Evolutionary conservation across 2,797 vertebrate genomes (phyloP), one percentile per base, ranked within the genome.

Genomic region (Pipistrellus kuhlii): DNA sequence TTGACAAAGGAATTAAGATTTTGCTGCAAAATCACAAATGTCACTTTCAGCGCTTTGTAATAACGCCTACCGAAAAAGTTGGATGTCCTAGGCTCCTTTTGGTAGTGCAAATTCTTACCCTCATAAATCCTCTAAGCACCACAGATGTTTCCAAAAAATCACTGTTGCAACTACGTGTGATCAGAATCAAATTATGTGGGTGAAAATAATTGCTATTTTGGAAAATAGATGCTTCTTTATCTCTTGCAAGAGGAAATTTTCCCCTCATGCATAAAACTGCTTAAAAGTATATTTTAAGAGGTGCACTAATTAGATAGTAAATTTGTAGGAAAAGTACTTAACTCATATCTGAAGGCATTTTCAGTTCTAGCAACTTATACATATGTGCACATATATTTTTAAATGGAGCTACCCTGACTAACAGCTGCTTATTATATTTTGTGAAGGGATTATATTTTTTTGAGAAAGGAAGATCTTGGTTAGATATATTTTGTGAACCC

Each of bases 401-500:
- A 25, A 88, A 92, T 76, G 82, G 44, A 96, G 68, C 68, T 88
- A 57, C 86, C 90, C 59, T 93, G n/a, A 27, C 76, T 68, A 81
- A 69, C 41, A 92, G 90, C 83, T 97, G 90, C 85, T 93, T 85
- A 76, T 71, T 96, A 90, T 97, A 95, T 97, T 97, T 97, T 97
- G 76, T 94, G 88, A 95, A 92, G 84, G 96, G 64, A 95, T 93
- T 96, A 48, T 97, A 95, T 96, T 96, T 97, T 97, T 95, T 96
- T 88, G 95, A 95, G 83, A 87, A 96, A 95, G 94, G 62, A 95
- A 88, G 38, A 68, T 94, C 93, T 86, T 46, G 46, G 48, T 66
- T 94, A 90, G 82, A 66, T 96, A 85, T 97, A 96, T 96, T 95
- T 96, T 96, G 57, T 94, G 95, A 95, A 71, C 59, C 62, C 72